phyloP scores from a whole-genome alignment of 2,888 invertebrate species.

The Ectropis crepuscularia region DNA sequence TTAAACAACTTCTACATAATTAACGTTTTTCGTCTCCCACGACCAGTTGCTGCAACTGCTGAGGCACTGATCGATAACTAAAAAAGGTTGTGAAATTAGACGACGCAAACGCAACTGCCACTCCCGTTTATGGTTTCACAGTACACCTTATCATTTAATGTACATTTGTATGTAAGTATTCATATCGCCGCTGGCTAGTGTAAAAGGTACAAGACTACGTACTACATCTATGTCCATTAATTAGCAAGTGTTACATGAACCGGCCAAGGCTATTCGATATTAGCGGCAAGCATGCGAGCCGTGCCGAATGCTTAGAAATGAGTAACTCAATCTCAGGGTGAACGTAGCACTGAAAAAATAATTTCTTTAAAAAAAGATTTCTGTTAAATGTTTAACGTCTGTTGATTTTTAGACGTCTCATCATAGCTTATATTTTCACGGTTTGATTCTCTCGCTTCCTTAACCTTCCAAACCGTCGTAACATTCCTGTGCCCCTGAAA shows the following conservation, averaged over 20 bases:
- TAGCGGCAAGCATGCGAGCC: conserved; percentile 25
- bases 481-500: conserved; percentile 2
- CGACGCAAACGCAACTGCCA: conserved; percentile 23
- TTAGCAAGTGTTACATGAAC: conserved; percentile 57
- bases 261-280: conserved; percentile 51
- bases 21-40: conserved; percentile 25
- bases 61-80: conserved; percentile 6
- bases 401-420: no score
- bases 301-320: conserved; percentile 14
- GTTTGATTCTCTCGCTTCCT: not conserved
- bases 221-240: conserved; percentile 52
- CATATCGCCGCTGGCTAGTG: conserved; percentile 25
- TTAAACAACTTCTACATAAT: conserved; percentile 28
- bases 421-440: not conserved
- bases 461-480: not conserved
- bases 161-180: conserved; percentile 26
- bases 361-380: no score
- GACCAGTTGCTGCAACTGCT: conserved; percentile 18
- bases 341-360: not conserved
- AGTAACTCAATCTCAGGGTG: not conserved
- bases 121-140: conserved; percentile 24
- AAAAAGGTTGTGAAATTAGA: conserved; percentile 24
- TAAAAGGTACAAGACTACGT: conserved; percentile 7
- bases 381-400: no score
- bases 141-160: conserved; percentile 26